Evolutionary conservation across 2,888 invertebrate species (phyloP), one percentile per base, ranked within the genome.

Genomic region (Malthinus flaveolus): DNA sequence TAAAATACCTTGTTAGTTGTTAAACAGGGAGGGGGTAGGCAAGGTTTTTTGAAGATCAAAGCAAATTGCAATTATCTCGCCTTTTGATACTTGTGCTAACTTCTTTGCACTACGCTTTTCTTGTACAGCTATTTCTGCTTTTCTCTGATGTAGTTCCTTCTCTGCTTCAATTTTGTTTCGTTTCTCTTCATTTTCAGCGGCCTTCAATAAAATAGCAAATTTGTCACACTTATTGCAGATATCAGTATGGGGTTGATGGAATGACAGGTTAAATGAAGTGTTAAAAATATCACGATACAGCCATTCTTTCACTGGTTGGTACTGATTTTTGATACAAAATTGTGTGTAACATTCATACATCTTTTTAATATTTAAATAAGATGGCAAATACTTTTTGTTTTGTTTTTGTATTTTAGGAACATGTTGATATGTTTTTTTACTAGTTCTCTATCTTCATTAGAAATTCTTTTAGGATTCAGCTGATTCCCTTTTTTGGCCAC

Each of bases 41-140:
- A 53, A 36, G n/a, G 46, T 37, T 37, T 53, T 45, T 32, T 47
- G 53, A 7, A 46, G 23, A 37, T 53, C 37, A 37, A 53, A 53
- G 15, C 47, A 53, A 8, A 53, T 47, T 3, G 46, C 10, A 37
- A 37, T 32, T 7, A 45, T 31, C 12, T 6, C 23, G 12, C 10
- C 23, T n/a, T 37, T 35, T 36, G 31, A 15, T n/a, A 8, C 6
- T 10, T 23, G 12, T 3, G 32, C 37, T 6, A 49, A 32, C 7
- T 3, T 11, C 9, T 39, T 49, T 37, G 36, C 37, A 4, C 12
- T 10, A 11, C 10, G 12, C 12, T 37, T 37, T 8, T 6, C 9
- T 13, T 37, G 9, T 37, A 37, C 37, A 11, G 37, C 37, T 11
- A 12, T 12, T 37, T 37, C 12, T 11, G 37, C 12, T 37, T 37